Conservation (phyloP, 1,140 invertebrate species). For the Drosophila serrata region DNA sequence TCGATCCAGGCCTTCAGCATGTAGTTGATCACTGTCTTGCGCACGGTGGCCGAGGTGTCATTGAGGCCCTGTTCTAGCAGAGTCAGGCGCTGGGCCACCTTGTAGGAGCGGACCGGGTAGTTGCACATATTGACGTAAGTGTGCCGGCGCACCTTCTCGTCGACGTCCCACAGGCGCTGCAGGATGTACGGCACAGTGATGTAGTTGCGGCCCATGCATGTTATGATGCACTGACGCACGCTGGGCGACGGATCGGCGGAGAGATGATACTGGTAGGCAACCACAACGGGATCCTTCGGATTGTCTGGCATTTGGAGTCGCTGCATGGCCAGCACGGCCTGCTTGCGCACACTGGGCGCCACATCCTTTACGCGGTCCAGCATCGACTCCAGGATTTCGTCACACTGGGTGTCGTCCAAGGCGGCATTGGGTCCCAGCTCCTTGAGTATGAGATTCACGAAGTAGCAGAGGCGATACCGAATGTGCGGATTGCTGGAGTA, state of each 20-base stretch:
- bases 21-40: constrained; percentile 85
- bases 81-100: constrained; percentile 89
- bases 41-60: constrained; percentile 87
- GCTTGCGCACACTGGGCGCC: constrained; percentile 89
- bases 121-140: constrained; percentile 91
- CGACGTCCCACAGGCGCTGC: constrained; percentile 90
- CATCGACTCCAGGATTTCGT: constrained; percentile 90
- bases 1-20: constrained; percentile 89
- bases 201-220: constrained; percentile 89
- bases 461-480: constrained; percentile 90
- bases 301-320: constrained; percentile 92
- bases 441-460: constrained; percentile 90
- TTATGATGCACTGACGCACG: constrained; percentile 89
- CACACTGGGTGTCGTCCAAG: constrained; percentile 91
- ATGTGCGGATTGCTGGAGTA: constrained; percentile 85
- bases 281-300: constrained; percentile 91
- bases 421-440: constrained; percentile 91
- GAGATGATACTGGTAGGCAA: constrained; percentile 92
- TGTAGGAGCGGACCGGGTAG: constrained; percentile 88
- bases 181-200: constrained; percentile 89
- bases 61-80: constrained; percentile 89
- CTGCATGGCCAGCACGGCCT: constrained; percentile 92
- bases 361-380: constrained; percentile 87
- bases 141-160: constrained; percentile 90
- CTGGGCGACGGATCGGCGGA: constrained; percentile 90